phyloP scores from a whole-genome alignment of 2,888 invertebrate species.

The Polymixis lichenea region DNA sequence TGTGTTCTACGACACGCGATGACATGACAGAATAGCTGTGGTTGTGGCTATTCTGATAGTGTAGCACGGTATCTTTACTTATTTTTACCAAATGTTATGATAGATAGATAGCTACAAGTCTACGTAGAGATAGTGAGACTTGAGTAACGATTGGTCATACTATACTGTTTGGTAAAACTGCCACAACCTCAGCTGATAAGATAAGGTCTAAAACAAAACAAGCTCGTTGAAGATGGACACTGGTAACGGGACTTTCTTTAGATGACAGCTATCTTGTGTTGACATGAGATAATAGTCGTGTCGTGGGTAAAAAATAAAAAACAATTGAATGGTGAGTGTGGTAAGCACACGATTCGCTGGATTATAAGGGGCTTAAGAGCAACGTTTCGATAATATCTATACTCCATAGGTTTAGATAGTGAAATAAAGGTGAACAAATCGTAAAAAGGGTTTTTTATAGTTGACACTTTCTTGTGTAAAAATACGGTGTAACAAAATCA shows the following conservation, averaged over 20 bases:
- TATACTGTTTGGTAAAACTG: conserved; percentile 4
- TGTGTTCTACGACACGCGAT: conserved; percentile 11
- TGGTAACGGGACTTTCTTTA: neutral
- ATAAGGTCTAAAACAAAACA: conserved; percentile 31
- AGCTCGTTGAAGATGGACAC: conserved; percentile 6
- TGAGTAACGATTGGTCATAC: conserved; percentile 31
- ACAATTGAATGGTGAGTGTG: too few relatives aligned
- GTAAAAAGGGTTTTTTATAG: too few relatives aligned
- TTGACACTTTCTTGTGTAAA: too few relatives aligned
- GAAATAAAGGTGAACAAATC: too few relatives aligned
- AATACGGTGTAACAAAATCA: too few relatives aligned
- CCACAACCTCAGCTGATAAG: conserved; percentile 47
- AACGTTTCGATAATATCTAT: too few relatives aligned
- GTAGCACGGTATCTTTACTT: conserved; percentile 34
- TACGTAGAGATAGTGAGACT: conserved; percentile 28
- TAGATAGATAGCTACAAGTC: conserved; percentile 23
- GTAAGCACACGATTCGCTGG: too few relatives aligned
- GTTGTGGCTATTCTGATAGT: conserved; percentile 23
- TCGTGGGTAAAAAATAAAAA: neutral
- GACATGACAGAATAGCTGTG: conserved; percentile 13
- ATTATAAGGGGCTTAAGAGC: too few relatives aligned
- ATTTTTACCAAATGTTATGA: conserved; percentile 45
- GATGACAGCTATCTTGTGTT: neutral
- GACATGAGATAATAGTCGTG: neutral
- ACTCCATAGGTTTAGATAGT: too few relatives aligned